Evolutionary conservation across 1,140 invertebrate species (phyloP).

Genomic region (Caligus rogercresseyi): DNA sequence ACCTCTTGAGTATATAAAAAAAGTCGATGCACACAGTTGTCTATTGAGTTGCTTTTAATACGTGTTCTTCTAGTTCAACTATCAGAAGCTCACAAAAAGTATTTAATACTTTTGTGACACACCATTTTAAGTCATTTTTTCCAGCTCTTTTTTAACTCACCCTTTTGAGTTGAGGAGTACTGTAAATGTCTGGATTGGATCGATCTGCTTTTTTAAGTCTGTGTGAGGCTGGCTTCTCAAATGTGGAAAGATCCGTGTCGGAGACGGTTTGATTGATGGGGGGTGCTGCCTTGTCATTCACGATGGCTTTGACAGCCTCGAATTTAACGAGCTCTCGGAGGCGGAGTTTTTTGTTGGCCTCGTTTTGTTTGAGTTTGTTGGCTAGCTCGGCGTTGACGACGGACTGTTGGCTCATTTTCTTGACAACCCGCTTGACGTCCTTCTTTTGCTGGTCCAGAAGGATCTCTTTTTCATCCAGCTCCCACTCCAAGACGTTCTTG

Average conservation of each 20-base stretch:
- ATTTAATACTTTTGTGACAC: too few relatives aligned
- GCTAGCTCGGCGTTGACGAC: constrained; percentile 47
- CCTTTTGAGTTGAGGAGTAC: constrained; percentile 11
- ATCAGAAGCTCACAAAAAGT: too few relatives aligned
- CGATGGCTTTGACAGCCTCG: neutral
- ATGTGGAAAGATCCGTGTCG: neutral
- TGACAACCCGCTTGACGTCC: neutral
- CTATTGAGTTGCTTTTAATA: too few relatives aligned
- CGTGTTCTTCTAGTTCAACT: too few relatives aligned
- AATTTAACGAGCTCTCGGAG: constrained; percentile 7
- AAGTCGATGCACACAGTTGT: too few relatives aligned
- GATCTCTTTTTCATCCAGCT: constrained; percentile 25
- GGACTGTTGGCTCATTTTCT: constrained; percentile 26
- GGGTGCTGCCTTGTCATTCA: neutral
- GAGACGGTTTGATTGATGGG: constrained; percentile 3
- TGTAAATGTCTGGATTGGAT: neutral
- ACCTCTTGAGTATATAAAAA: too few relatives aligned
- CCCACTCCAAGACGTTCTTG: constrained; percentile 1
- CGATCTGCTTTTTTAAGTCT: neutral
- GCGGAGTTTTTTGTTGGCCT: constrained; percentile 26
- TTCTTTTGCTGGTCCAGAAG: constrained; percentile 45
- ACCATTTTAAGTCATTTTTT: too few relatives aligned
- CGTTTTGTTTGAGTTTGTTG: constrained; percentile 47
- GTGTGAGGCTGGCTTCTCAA: neutral
- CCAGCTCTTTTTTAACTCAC: too few relatives aligned